Evolutionary conservation across 2,113 vertebrate genomes (phyloP).

Genomic region (Pyrgilauda ruficollis): DNA sequence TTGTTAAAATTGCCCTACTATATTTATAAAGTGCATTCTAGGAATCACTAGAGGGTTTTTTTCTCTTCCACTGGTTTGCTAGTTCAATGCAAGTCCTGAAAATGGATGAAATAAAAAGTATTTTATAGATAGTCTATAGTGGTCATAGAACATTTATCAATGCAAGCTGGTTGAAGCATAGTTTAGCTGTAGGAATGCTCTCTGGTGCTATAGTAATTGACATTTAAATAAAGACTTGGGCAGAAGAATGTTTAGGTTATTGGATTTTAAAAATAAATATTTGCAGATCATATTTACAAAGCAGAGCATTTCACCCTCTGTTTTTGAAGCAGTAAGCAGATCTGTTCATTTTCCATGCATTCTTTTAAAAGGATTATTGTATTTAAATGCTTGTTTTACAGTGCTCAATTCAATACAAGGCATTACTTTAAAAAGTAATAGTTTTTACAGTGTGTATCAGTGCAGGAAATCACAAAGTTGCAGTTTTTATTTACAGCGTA

Average conservation of each 20-base stretch:
- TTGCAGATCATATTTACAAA: background rate
- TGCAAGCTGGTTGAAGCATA: background rate
- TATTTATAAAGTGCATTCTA: background rate
- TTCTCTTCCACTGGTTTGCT: background rate
- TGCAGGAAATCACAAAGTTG: background rate
- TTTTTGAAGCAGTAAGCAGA: background rate
- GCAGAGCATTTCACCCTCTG: background rate
- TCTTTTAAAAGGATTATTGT: background rate
- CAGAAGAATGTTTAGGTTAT: background rate
- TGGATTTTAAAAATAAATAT: background rate
- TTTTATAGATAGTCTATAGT: background rate
- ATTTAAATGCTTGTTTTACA: background rate
- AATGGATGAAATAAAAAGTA: background rate
- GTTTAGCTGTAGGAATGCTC: background rate
- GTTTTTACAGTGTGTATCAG: fast-evolving
- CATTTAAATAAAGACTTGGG: background rate
- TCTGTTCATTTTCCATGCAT: background rate
- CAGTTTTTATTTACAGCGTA: background rate
- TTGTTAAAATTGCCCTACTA: background rate
- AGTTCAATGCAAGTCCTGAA: background rate
- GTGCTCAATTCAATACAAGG: background rate
- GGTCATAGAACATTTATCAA: background rate
- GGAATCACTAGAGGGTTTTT: background rate
- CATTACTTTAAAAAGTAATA: background rate
- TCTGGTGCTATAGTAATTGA: background rate